Percentiles rank a stretch among this genome's conserved stretches.
phyloP scores from a whole-genome alignment of 2,888 invertebrate genomes.

The Gerris lacustris region DNA sequence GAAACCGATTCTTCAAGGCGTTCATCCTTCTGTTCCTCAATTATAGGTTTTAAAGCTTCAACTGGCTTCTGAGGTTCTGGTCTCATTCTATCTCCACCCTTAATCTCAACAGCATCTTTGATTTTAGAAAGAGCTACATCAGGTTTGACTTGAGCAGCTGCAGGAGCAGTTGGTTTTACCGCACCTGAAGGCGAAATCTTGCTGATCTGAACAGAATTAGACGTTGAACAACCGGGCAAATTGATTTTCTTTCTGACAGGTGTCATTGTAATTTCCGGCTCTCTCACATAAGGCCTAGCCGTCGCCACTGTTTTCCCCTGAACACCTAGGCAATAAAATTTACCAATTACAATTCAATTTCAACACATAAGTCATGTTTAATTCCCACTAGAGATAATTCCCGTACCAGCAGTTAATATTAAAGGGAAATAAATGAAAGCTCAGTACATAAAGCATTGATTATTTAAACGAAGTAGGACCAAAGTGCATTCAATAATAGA shows the following conservation, averaged over 20 bases:
- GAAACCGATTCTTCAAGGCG: background rate
- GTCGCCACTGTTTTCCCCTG: constrained; percentile 19
- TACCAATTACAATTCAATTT: too few species aligned
- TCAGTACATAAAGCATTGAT: too few species aligned
- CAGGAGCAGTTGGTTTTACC: background rate
- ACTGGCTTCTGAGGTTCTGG: background rate
- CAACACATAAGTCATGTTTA: too few species aligned
- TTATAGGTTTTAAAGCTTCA: background rate
- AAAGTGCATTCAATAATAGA: too few species aligned
- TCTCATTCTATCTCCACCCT: background rate
- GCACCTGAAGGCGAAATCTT: background rate
- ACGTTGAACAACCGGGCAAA: background rate
- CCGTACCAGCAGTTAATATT: too few species aligned
- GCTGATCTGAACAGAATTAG: background rate
- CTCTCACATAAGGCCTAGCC: constrained; percentile 22
- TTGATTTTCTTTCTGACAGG: constrained; percentile 4
- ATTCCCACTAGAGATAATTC: too few species aligned
- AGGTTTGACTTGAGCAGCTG: background rate
- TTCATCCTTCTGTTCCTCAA: too few species aligned
- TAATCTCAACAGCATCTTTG: background rate
- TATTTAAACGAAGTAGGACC: too few species aligned
- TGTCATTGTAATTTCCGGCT: constrained; percentile 16
- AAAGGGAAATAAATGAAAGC: too few species aligned
- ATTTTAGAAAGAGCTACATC: background rate
- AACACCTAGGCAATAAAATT: background rate